Base-by-base conservation (phyloP, 1,140 invertebrate species). In the Calephelis nemesis region DNA sequence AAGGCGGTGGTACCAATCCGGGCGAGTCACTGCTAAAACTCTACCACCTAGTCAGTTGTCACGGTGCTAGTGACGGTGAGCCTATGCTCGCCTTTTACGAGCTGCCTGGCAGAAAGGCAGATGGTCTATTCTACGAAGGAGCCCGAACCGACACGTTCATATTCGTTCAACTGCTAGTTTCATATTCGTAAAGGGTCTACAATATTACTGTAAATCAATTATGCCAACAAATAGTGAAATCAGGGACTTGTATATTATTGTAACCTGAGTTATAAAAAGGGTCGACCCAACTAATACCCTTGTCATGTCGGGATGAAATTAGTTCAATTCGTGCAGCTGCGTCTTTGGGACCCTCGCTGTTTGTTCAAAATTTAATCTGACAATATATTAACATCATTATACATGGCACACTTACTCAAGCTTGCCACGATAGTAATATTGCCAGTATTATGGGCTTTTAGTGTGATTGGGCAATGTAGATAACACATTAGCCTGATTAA, bases 241-340 rank as follows among this genome's bases (percentile, higher is more conserved):
- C 42, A 67, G 58, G 49, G 11, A 54, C 67, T 62, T 63, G 62
- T 62, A 68, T 62, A 62, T 62, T 76, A 65, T 62, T 66, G 73
- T 83, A 76, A 87, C 82, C 77, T 83, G 75, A 77, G 78, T 81
- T 85, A 89, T 88, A 87, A 89, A 89, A 89, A 89, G 84, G 86
- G 82, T 82, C 77, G 76, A 85, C 84, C 86, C 85, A 81, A 83
- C 87, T 88, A 87, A 88, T 89, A 89, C 85, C 87, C 87, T 88
- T 89, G 87, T 89, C 87, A 87, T 88, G 87, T 85, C 71, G 77
- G 81, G 84, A 84, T 87, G 81, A 89, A 89, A 89, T 88, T 89
- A 88, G 84, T 87, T 86, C 68, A 82, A 88, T 74, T 79, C 78
- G 73, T 87, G 83, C 87, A 89, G 84, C 87, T 89, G 87, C 76